Conservation (phyloP, 2,888 invertebrate species). For the Protodeltote pygarga region DNA sequence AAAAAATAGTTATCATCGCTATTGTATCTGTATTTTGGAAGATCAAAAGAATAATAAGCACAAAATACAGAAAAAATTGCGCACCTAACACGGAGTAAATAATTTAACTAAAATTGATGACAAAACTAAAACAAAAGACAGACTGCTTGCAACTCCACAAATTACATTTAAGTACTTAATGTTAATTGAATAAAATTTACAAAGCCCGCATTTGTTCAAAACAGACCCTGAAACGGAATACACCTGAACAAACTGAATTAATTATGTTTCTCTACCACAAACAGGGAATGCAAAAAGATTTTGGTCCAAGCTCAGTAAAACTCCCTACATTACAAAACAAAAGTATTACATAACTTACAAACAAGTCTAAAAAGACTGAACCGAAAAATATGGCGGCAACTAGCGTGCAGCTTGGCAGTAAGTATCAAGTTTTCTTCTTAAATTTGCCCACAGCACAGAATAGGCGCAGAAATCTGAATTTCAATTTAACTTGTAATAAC, state of each 20-base stretch:
- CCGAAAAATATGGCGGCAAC: constrained; percentile 46
- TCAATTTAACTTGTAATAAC: constrained; percentile 82
- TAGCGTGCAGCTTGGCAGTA: constrained; percentile 44
- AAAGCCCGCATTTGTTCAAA: constrained; percentile 16
- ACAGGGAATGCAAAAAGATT: constrained; percentile 19
- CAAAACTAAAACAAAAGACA: background rate
- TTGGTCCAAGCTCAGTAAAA: constrained; percentile 16
- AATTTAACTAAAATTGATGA: too few relatives aligned
- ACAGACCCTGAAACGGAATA: constrained; percentile 15
- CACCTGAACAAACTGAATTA: constrained; percentile 15
- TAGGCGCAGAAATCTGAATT: constrained; percentile 67
- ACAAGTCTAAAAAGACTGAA: constrained; percentile 48
- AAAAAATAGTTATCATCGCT: too few relatives aligned
- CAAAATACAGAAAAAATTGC: too few relatives aligned
- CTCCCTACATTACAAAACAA: constrained; percentile 24
- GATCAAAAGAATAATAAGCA: too few relatives aligned
- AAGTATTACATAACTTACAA: constrained; percentile 45
- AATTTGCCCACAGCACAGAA: constrained; percentile 53
- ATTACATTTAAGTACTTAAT: constrained; percentile 19
- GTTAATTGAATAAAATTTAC: constrained; percentile 16
- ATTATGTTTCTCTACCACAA: constrained; percentile 12
- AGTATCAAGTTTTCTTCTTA: constrained; percentile 49
- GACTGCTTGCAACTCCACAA: background rate
- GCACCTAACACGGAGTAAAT: too few relatives aligned
- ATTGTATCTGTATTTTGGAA: too few relatives aligned